Evolutionary conservation across 1,140 invertebrate species (phyloP), one percentile per base, ranked within the genome.

Genomic region (Bombus balteatus): DNA sequence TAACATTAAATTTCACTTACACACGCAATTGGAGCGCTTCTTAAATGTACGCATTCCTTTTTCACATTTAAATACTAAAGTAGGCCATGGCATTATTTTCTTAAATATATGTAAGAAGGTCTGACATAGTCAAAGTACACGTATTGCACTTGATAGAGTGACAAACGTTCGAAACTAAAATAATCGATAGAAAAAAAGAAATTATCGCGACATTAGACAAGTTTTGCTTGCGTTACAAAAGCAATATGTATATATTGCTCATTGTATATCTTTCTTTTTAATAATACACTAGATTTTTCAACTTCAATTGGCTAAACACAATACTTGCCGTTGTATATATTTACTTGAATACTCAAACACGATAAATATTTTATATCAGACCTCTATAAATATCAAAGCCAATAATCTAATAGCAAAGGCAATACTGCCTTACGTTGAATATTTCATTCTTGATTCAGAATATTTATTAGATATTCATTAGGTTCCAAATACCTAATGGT

Each of bases 21-120:
- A 66, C 73, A 65, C 81, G 70, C 37, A 3, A 73, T 80, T 71
- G 66, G 75, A 57, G 83, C 74, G 39, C 71, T 80, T 65, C 72
- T 88, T 89, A 85, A 74, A 87, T 85, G 84, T 83, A 88, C 53
- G 89, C 34, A 78, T 80, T 80, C 82, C 78, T 76, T 78, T 79
- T 76, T 88, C 84, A 92, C 87, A 85, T 86, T 92, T 92, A 91
- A 88, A 92, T 88, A 89, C 89, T 93, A 93, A 89, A 90, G 41
- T 93, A 93, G 92, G 93, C 93, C 92, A 93, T 92, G 89, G 83
- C 80, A 89, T 93, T 89, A 88, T 92, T 90, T 70, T 70, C 83
- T 89, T 89, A 87, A 47, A 66, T 80, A 79, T 79, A 86, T 71
- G 77, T 88, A 88, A 85, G 81, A 90, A 90, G 83, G 78, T 86